Conservation (phyloP, 1,140 invertebrate species). For the Trachymyrmex cornetzi region DNA sequence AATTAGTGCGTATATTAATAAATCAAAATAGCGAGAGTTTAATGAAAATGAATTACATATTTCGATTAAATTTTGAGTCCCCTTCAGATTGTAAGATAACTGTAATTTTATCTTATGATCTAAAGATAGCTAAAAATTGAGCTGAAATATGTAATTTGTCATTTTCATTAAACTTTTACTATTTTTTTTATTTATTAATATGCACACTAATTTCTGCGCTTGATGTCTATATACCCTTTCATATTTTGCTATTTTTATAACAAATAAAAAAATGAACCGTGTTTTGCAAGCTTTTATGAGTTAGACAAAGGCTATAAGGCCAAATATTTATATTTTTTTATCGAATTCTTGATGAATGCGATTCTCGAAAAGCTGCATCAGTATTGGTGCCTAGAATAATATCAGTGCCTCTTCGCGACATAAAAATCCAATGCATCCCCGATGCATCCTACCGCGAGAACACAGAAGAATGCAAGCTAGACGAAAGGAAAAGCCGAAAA, state of each 20-base stretch:
- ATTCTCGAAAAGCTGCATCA: not conserved
- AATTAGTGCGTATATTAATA: too few relatives aligned
- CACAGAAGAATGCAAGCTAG: constrained; percentile 25
- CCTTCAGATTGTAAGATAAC: too few relatives aligned
- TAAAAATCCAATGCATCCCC: constrained; percentile 4
- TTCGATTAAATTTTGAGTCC: too few relatives aligned
- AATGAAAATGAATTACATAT: too few relatives aligned
- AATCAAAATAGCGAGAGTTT: too few relatives aligned
- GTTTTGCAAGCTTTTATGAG: not conserved
- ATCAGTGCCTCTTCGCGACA: not conserved
- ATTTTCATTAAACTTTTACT: too few relatives aligned
- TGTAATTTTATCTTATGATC: too few relatives aligned
- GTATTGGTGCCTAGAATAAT: not conserved
- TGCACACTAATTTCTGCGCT: too few relatives aligned
- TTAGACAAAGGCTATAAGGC: not conserved
- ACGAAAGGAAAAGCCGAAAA: constrained; percentile 48
- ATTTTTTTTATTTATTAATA: too few relatives aligned
- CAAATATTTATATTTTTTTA: not conserved
- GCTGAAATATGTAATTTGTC: too few relatives aligned
- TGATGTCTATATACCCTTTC: too few relatives aligned
- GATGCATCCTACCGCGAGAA: not conserved
- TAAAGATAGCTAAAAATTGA: too few relatives aligned
- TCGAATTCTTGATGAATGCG: not conserved
- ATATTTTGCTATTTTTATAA: not conserved
- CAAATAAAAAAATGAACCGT: not conserved